phyloP scores from a whole-genome alignment of 2,888 invertebrate genomes.

The Zygothrica quintamaculata region DNA sequence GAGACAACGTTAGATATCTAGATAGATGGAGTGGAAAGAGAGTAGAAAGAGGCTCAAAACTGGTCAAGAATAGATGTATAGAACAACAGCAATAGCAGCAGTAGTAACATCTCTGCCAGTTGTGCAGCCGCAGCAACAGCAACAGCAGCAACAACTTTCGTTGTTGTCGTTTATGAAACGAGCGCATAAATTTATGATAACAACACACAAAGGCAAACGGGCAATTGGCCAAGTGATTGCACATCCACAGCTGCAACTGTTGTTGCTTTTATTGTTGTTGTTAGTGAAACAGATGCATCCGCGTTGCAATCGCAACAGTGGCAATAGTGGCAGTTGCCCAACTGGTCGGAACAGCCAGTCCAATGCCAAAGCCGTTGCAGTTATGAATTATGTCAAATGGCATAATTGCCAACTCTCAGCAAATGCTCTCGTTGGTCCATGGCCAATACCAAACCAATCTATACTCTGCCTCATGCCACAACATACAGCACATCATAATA shows the following conservation, averaged over 20 bases:
- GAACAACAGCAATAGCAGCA: slow-evolving; percentile 32
- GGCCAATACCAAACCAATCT: neutral
- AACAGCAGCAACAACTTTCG: slow-evolving; percentile 70
- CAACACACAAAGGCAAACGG: slow-evolving; percentile 66
- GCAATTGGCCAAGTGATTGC: slow-evolving; percentile 65
- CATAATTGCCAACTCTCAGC: slow-evolving; percentile 79
- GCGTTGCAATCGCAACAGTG: slow-evolving; percentile 37
- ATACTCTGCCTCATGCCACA: slow-evolving; percentile 8
- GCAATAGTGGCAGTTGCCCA: slow-evolving; percentile 34
- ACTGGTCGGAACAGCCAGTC: slow-evolving; percentile 30
- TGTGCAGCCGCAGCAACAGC: slow-evolving; percentile 27
- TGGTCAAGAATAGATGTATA: slow-evolving; percentile 51
- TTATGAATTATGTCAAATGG: slow-evolving; percentile 82
- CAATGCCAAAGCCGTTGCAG: slow-evolving; percentile 50
- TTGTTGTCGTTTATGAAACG: slow-evolving; percentile 73
- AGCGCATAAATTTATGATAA: slow-evolving; percentile 80
- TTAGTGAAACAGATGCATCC: slow-evolving; percentile 52
- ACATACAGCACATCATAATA: slow-evolving; percentile 35
- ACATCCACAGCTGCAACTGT: slow-evolving; percentile 30
- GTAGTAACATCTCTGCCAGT: slow-evolving; percentile 37
- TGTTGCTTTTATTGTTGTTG: slow-evolving; percentile 33
- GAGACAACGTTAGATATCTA: too few relatives aligned
- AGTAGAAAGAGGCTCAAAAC: slow-evolving; percentile 26
- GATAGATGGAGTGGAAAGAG: too few relatives aligned
- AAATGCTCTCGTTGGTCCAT: slow-evolving; percentile 13